These are phyloP conservation scores for Caenorhabditis doughertyi DNA, from an alignment of 2,888 invertebrate species.

Conservation along the genomic window DNA sequence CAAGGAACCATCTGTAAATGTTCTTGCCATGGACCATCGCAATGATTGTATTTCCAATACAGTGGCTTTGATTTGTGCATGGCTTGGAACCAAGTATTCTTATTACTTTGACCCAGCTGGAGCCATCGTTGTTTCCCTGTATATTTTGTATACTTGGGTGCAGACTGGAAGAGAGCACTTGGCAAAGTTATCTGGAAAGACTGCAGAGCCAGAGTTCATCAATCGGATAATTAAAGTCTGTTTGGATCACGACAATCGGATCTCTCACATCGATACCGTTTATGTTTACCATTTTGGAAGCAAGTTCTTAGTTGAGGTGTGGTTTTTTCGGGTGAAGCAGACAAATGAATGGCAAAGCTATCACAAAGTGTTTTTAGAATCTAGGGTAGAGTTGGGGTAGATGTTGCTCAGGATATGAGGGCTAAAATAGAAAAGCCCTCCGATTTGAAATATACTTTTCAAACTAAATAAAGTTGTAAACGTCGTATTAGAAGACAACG, in stretches of 20 bases:
- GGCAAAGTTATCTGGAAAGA: slow-evolving; percentile 76
- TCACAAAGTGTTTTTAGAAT: too few relatives aligned
- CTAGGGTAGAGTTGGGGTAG: too few relatives aligned
- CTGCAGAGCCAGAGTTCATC: slow-evolving; percentile 81
- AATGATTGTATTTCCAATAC: slow-evolving; percentile 84
- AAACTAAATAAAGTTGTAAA: too few relatives aligned
- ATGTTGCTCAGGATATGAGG: too few relatives aligned
- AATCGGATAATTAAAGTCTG: slow-evolving; percentile 82
- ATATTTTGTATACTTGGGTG: slow-evolving; percentile 83
- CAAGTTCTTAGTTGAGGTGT: slow-evolving; percentile 83
- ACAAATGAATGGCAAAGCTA: too few relatives aligned
- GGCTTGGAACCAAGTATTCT: slow-evolving; percentile 74
- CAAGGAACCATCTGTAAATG: slow-evolving; percentile 81
- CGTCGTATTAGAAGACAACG: too few relatives aligned
- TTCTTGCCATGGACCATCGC: slow-evolving; percentile 84
- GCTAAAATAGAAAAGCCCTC: too few relatives aligned
- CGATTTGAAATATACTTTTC: too few relatives aligned
- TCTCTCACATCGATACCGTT: slow-evolving; percentile 84
- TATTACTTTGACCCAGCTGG: slow-evolving; percentile 84
- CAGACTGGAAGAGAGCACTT: slow-evolving; percentile 83
- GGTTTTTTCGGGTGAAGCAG: background rate
- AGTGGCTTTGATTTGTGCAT: slow-evolving; percentile 84
- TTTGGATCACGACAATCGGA: slow-evolving; percentile 79
- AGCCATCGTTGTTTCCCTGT: slow-evolving; percentile 84
- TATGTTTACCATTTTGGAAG: slow-evolving; percentile 85